phyloP scores from a whole-genome alignment of 23 tunicate genomes.

The Aplidium turbinatum region DNA sequence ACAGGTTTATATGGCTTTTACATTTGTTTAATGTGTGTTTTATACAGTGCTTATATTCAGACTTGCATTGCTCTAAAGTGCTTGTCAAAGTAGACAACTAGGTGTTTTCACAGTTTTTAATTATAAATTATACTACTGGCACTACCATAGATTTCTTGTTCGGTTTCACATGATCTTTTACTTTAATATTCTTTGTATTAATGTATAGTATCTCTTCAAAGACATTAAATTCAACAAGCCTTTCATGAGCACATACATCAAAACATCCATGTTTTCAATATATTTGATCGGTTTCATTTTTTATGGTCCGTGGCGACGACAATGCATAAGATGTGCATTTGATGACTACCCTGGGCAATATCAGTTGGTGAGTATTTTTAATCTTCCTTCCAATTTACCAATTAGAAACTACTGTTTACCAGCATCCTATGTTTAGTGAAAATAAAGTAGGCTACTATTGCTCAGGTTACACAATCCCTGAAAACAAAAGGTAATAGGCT shows the following conservation, averaged over 20 bases:
- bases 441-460: background rate
- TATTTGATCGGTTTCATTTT: conserved; percentile 83
- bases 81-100: too few species aligned
- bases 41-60: too few species aligned
- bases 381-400: background rate
- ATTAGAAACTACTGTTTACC: too few species aligned
- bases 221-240: conserved; percentile 87
- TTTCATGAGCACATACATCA: conserved; percentile 85
- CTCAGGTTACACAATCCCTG: background rate
- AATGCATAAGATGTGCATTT: conserved; percentile 91
- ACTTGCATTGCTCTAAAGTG: too few species aligned
- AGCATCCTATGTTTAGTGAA: background rate
- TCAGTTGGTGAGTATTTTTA: conserved; percentile 56
- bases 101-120: too few species aligned
- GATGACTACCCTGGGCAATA: conserved; percentile 97
- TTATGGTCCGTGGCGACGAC: conserved; percentile 88
- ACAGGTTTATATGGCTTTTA: too few species aligned
- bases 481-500: too few species aligned
- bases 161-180: too few species aligned
- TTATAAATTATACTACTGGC: too few species aligned
- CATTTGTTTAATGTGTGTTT: too few species aligned
- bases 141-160: too few species aligned
- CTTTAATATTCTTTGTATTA: background rate
- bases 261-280: conserved; percentile 80
- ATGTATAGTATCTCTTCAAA: conserved; percentile 68